Evolutionary conservation across 2,113 vertebrate genomes (phyloP).

Genomic region (Nothocercus julius): DNA sequence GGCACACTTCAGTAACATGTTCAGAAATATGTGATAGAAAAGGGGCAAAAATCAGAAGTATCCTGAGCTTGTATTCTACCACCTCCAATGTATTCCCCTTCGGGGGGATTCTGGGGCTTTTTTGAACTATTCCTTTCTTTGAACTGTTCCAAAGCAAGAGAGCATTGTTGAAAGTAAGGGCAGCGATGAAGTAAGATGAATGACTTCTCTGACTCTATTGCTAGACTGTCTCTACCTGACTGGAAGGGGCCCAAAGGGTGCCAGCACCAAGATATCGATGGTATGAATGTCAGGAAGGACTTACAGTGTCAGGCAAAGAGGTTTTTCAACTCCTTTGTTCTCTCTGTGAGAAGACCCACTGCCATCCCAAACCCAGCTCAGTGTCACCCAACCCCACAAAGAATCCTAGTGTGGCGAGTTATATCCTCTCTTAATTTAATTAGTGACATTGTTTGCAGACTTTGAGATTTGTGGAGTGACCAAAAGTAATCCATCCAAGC

Average conservation of each 20-base stretch:
- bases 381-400: not conserved
- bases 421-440: not conserved
- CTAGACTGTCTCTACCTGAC: not conserved
- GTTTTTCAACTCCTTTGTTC: not conserved
- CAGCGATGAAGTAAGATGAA: not conserved
- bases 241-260: accelerated
- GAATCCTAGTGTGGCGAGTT: not conserved
- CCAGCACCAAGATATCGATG: not conserved
- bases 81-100: not conserved
- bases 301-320: too few species aligned
- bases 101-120: not conserved
- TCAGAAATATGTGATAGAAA: accelerated
- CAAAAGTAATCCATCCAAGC: not conserved
- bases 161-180: not conserved
- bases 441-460: not conserved
- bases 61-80: not conserved
- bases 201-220: too few species aligned
- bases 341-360: not conserved
- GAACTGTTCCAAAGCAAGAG: not conserved
- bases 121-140: not conserved
- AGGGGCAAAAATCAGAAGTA: not conserved
- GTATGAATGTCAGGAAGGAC: not conserved
- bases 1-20: not conserved
- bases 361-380: not conserved
- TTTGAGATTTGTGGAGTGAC: not conserved